These are phyloP conservation scores for Pipa parva DNA, from an alignment of 2,113 vertebrate species.

Conservation along the genomic window DNA sequence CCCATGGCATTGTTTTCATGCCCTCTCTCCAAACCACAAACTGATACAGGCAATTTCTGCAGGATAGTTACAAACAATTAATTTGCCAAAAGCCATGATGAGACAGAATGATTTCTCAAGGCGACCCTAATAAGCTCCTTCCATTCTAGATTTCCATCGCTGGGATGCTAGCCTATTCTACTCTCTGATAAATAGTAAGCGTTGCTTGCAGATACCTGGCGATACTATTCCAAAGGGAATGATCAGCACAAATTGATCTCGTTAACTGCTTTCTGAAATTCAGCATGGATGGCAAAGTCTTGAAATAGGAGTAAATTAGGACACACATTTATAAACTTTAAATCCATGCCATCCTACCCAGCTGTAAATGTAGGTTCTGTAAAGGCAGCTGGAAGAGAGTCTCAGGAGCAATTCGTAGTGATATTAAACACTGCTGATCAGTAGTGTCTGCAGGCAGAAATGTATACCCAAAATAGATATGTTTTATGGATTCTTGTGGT, in stretches of 20 bases:
- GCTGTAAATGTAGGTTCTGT: slow-evolving; percentile 12
- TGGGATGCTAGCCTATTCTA: background rate
- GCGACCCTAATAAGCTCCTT: background rate
- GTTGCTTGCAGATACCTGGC: slow-evolving; percentile 6
- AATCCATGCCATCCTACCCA: background rate
- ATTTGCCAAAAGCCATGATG: slow-evolving; percentile 22
- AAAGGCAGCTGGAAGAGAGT: slow-evolving; percentile 16
- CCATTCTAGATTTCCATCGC: background rate
- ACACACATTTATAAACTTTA: slow-evolving; percentile 20
- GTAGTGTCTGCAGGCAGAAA: slow-evolving; percentile 7
- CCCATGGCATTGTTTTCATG: background rate
- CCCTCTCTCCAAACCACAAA: background rate
- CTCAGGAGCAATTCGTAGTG: slow-evolving; percentile 26
- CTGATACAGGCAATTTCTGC: background rate
- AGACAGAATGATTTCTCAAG: slow-evolving; percentile 2
- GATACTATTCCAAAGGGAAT: slow-evolving; percentile 12
- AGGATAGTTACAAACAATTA: slow-evolving; percentile 19
- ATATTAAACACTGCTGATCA: slow-evolving; percentile 31
- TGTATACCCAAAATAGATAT: slow-evolving; percentile 30
- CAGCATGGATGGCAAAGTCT: slow-evolving; percentile 20
- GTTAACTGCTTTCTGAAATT: slow-evolving; percentile 17
- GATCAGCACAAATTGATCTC: slow-evolving; percentile 26
- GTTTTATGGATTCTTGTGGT: slow-evolving; percentile 7
- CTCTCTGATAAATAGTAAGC: slow-evolving; percentile 3
- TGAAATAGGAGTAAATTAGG: slow-evolving; percentile 16